Percentiles rank a stretch among this genome's conserved stretches.
phyloP scores from a whole-genome alignment of 2,113 vertebrate genomes.

The Sphyrna mokarran region DNA sequence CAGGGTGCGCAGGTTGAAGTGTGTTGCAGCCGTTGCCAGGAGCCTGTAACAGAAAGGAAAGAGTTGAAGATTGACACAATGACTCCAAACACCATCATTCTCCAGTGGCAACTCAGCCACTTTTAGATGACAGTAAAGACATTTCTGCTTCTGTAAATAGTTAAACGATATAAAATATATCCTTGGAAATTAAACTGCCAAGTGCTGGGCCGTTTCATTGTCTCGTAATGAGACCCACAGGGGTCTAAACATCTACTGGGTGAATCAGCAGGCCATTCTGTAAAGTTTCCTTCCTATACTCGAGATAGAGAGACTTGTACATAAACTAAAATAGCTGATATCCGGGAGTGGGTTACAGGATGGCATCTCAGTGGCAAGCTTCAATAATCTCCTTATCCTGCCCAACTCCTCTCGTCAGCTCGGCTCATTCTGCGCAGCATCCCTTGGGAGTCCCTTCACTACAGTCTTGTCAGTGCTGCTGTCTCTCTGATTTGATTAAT shows the following conservation, averaged over 20 bases:
- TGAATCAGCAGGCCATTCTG: background rate
- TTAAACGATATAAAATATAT: background rate
- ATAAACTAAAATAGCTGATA: background rate
- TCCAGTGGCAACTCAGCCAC: background rate
- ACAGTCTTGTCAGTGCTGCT: background rate
- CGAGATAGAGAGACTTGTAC: background rate
- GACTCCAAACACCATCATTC: background rate
- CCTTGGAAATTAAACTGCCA: background rate
- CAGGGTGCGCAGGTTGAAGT: conserved; percentile 92
- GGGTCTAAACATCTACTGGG: background rate
- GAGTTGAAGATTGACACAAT: background rate
- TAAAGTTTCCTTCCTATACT: background rate
- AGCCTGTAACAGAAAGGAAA: conserved; percentile 66
- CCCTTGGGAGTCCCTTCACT: background rate
- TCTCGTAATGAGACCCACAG: background rate
- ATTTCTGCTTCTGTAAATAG: background rate
- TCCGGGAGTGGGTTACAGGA: background rate
- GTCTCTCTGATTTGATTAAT: background rate
- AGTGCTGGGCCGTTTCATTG: background rate
- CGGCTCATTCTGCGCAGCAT: too few relatives aligned
- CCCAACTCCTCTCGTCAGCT: background rate
- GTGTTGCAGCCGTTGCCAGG: conserved; percentile 85
- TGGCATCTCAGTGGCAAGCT: background rate
- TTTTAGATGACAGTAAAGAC: background rate
- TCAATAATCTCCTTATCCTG: too few relatives aligned